Conservation (phyloP, 2,888 invertebrate species). For the Ferrisia virgata region DNA sequence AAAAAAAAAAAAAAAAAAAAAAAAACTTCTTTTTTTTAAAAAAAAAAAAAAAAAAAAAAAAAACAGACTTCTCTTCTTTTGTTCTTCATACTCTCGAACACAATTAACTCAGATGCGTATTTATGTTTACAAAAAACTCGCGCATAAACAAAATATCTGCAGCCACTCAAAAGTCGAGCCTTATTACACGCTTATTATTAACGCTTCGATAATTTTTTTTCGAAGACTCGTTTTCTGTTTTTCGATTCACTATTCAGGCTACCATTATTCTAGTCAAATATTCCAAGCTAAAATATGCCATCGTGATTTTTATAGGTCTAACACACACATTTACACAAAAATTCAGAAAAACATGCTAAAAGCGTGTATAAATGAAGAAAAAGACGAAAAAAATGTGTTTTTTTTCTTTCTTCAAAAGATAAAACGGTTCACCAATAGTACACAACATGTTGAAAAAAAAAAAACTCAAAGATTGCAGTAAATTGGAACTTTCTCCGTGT, state of each 20-base stretch:
- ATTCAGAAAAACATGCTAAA: not conserved
- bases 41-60: too few species aligned
- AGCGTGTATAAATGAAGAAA: not conserved
- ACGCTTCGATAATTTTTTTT: not conserved
- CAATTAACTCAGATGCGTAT: too few species aligned
- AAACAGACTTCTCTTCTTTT: too few species aligned
- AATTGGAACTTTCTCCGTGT: not conserved
- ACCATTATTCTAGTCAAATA: too few species aligned
- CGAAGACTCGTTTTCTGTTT: not conserved
- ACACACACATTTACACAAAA: not conserved
- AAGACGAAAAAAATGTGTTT: not conserved
- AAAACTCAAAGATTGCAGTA: not conserved
- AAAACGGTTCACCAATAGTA: not conserved
- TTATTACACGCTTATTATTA: not conserved
- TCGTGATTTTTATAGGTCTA: not conserved
- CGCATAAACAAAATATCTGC: too few species aligned
- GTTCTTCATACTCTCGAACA: not conserved
- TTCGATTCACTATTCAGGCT: not conserved
- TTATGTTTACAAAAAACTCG: too few species aligned
- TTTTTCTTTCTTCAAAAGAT: not conserved
- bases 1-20: too few species aligned
- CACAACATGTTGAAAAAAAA: too few species aligned
- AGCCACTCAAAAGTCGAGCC: not conserved
- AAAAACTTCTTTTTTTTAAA: too few species aligned
- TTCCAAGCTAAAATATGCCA: not conserved